Base-by-base conservation (phyloP, 2,113 vertebrate genomes). In the Osmerus mordax region DNA sequence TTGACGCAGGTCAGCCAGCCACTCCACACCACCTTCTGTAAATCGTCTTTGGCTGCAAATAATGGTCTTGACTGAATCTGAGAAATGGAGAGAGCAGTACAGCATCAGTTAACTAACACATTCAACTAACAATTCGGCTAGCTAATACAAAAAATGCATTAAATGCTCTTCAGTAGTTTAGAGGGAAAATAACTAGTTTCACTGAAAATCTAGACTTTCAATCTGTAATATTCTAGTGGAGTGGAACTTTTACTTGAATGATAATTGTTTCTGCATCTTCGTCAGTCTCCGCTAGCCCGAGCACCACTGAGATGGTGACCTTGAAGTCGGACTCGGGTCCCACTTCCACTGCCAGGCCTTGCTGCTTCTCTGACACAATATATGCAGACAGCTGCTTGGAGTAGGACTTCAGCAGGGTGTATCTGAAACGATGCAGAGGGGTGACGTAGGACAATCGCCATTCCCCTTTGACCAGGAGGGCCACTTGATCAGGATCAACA, bases 361-460 rank as follows among this genome's bases (percentile, higher is more conserved):
- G 93, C 70, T 95, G 94, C 86, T 90, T 95, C 87, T 97, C 95
- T 2, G 96, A 89, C 16, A 88, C 87, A 1, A 98, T 85, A 41
- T 92, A 95, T 0, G 93, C 91, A 0, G 92, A 81, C 0, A 99
- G 92, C 75, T 93, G 91, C 69, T 86, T 89, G 13, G 94, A 88
- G 67, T 99, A 99, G 2, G 80, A 81, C 76, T 78, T 91, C 64
- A 98, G 87, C 61, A 83, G 84, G 0, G 78, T 76, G 41, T 92
- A 83, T 19, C 79, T 89, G 85, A 99, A 98, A 13, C 85, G 82
- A 85, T 95, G 91, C 61, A 99, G 84, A 0, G 97, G 97, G 1
- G 94, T 97, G 67, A 96, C 92, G n/a, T 95, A 95, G 9, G 94
- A 95, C 8, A 98, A 81, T 52, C 90, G 89, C 97, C 96, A 98